Base-by-base conservation (phyloP, 2,797 vertebrate species). In the Synanceia verrucosa region DNA sequence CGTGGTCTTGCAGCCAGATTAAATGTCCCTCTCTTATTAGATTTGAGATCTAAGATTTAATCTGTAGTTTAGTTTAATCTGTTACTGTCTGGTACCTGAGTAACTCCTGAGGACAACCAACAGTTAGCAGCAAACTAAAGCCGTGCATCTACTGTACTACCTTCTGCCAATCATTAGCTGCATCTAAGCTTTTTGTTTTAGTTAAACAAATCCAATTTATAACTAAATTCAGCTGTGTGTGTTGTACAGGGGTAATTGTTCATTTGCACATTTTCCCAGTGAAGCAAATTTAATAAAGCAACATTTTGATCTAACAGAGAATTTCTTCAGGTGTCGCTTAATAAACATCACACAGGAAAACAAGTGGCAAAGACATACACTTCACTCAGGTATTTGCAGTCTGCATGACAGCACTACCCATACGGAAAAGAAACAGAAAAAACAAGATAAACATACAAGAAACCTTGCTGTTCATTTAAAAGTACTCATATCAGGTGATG, bases 31-130 rank as follows among this genome's bases (percentile, higher is more conserved):
- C 31, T 8, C 18, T 64, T 65, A 85, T 78, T 65, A 2, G 64
- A 70, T 70, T 71, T 76, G 29, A 75, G 31, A 74, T 81, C 57
- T 34, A 50, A 75, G 31, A 74, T 81, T 59, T 34, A 50, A 73
- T 71, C 26, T 41, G 72, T 13, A 29, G 37, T n/a, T n/a, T n/a
- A n/a, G n/a, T n/a, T n/a, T n/a, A n/a, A n/a, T n/a, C n/a, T 29
- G 43, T 65, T 80, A 24, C 47, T 3, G 4, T 64, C 43, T 63
- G 28, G 65, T 53, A 70, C 14, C 34, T 69, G 37, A 53, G 10
- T 69, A 19, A 57, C 60, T 74, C 33, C 26, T 74, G 43, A 71
- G n/a, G 28, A 65, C 33, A 70, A 65, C 19, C 24, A 12, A 26
- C 26, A 23, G 28, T 41, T 52, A 23, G 16, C 18, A 28, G 44